A percentile compares a stretch with the other conserved stretches of the same genome.
These are phyloP conservation scores for Chamaetylas fuelleborni DNA, from an alignment of 2,113 vertebrate species.

Conservation along the genomic window DNA sequence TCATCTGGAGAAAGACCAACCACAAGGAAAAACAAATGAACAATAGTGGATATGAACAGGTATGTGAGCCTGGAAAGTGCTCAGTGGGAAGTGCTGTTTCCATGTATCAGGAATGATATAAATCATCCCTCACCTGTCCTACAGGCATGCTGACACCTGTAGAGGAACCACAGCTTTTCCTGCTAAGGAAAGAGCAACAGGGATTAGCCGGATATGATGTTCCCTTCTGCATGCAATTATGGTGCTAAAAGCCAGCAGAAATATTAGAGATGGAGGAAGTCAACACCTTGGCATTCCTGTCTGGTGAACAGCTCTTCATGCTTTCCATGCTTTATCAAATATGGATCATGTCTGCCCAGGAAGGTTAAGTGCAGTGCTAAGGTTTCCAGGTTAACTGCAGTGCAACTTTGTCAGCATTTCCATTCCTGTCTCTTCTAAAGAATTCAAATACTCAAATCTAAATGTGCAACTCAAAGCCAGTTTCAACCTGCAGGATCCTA, in stretches of 20 bases:
- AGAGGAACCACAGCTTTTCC: background rate
- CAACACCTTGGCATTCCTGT: background rate
- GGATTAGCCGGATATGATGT: background rate
- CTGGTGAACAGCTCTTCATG: background rate
- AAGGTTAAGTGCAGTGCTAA: background rate
- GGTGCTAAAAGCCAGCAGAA: background rate
- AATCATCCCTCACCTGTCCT: background rate
- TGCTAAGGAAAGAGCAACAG: rapidly evolving
- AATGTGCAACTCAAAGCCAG: background rate
- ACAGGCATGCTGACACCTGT: background rate
- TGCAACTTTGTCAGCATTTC: background rate
- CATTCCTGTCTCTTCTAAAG: background rate
- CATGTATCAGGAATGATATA: background rate
- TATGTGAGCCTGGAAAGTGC: background rate
- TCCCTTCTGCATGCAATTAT: background rate
- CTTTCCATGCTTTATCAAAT: background rate
- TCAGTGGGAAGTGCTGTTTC: background rate
- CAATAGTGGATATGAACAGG: background rate
- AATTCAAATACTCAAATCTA: background rate
- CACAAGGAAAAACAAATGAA: background rate
- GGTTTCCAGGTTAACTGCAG: background rate
- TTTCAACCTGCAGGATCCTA: background rate
- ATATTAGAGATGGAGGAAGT: background rate
- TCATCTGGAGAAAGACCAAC: background rate
- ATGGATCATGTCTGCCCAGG: background rate